Conservation (phyloP, 2,113 vertebrate species). For the Silurus asotus region DNA sequence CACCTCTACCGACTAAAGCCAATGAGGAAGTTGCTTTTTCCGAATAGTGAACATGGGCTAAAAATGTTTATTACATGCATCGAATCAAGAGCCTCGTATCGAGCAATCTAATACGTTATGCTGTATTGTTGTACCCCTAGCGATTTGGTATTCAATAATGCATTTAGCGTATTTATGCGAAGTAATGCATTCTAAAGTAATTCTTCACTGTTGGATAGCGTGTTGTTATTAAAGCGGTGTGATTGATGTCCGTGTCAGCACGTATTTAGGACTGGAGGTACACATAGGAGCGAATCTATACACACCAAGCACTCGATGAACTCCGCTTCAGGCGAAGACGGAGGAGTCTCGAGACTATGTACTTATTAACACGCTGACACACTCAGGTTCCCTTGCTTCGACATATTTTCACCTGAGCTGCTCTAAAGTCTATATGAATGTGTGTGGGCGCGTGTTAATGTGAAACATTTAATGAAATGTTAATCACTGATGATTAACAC, state of each 20-base stretch:
- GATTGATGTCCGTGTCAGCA: slow-evolving; percentile 6
- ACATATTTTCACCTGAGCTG: neutral
- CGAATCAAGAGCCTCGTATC: too few relatives aligned
- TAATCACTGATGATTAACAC: neutral
- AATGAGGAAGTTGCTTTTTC: neutral
- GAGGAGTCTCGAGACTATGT: neutral
- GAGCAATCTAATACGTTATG: neutral
- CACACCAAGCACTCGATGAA: neutral
- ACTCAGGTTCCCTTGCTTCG: neutral
- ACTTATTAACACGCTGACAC: slow-evolving; percentile 10
- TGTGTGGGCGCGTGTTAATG: slow-evolving; percentile 8
- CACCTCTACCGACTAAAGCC: neutral
- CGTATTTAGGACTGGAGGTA: neutral
- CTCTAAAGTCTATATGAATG: slow-evolving; percentile 19
- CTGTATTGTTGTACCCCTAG: neutral
- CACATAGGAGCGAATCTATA: neutral
- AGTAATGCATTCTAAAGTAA: neutral
- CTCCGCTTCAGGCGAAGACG: neutral
- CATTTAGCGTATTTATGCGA: neutral
- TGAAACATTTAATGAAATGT: slow-evolving; percentile 5
- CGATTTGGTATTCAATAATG: neutral
- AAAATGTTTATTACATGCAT: neutral
- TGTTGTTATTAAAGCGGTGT: neutral
- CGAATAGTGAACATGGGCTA: neutral
- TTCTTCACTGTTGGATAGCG: neutral